Evolutionary conservation across 2,797 vertebrate genomes (phyloP).

Genomic region (Choloepus didactylus): DNA sequence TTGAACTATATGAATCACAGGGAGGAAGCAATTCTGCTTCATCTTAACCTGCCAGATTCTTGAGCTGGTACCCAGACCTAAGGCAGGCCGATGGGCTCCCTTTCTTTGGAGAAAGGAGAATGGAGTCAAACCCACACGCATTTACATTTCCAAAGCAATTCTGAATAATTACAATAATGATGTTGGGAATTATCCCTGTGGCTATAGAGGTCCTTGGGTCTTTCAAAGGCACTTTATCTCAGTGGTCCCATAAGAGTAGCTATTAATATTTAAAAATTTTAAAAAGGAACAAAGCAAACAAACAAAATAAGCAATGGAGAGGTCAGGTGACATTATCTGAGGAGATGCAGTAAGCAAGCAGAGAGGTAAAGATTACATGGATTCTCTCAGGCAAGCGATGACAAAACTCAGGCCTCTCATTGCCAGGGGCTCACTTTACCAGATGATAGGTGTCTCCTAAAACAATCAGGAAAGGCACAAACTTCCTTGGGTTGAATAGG

Average conservation of each 20-base stretch:
- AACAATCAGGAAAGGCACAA: background rate
- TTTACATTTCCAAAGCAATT: conserved; percentile 17
- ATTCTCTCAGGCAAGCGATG: background rate
- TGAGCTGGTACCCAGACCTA: background rate
- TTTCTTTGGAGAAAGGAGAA: background rate
- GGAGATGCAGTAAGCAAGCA: background rate
- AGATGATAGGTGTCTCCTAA: background rate
- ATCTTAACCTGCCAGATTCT: background rate
- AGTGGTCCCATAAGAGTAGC: background rate
- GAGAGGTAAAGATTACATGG: background rate
- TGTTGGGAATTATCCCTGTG: background rate
- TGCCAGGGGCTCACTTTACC: background rate
- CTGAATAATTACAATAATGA: background rate
- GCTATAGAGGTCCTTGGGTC: background rate
- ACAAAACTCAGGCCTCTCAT: background rate
- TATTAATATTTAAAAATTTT: background rate
- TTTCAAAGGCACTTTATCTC: background rate
- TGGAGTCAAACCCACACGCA: background rate
- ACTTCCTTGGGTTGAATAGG: background rate
- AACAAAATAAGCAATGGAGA: conserved; percentile 6
- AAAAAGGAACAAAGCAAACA: background rate
- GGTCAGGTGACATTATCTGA: background rate
- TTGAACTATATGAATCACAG: conserved; percentile 11
- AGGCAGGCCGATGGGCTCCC: background rate
- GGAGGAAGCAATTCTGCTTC: conserved; percentile 11